These are phyloP conservation scores for Danaus melanippus DNA, from an alignment of 1,140 invertebrate species.

Conservation along the genomic window DNA sequence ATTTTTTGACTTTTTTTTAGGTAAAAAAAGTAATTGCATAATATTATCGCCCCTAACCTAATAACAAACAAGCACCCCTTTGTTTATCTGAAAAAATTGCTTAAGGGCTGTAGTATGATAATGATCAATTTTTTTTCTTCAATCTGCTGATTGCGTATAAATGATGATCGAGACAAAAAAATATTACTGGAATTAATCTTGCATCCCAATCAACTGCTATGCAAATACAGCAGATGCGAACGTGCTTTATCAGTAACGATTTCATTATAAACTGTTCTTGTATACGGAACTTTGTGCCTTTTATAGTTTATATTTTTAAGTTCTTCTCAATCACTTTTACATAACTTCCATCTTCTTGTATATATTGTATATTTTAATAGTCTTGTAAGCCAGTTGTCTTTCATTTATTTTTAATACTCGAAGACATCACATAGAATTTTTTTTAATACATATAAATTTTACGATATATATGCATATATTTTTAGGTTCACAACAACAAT, in stretches of 20 bases:
- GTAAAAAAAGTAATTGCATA: conserved; percentile 67
- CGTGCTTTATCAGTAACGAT: conserved; percentile 35
- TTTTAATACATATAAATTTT: no score
- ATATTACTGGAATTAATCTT: conserved; percentile 65
- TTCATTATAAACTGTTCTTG: conserved; percentile 15
- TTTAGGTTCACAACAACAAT: no score
- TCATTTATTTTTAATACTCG: no score
- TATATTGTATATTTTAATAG: no score
- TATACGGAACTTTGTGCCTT: no score
- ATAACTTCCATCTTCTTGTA: no score
- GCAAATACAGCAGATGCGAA: conserved; percentile 63
- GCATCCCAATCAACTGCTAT: conserved; percentile 58
- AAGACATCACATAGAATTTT: no score
- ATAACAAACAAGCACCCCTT: conserved; percentile 66
- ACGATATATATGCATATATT: no score
- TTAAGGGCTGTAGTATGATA: conserved; percentile 70
- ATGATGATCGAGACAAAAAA: conserved; percentile 65
- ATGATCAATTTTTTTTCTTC: conserved; percentile 65
- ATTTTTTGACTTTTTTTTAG: conserved; percentile 50
- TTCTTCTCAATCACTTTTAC: no score
- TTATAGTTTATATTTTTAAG: no score
- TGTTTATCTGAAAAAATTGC: conserved; percentile 70
- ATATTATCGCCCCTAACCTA: conserved; percentile 69
- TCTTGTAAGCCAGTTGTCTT: no score
- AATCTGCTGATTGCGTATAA: conserved; percentile 60